Evolutionary conservation across 2,888 invertebrate genomes (phyloP).

Genomic region (Salpingus planirostris): DNA sequence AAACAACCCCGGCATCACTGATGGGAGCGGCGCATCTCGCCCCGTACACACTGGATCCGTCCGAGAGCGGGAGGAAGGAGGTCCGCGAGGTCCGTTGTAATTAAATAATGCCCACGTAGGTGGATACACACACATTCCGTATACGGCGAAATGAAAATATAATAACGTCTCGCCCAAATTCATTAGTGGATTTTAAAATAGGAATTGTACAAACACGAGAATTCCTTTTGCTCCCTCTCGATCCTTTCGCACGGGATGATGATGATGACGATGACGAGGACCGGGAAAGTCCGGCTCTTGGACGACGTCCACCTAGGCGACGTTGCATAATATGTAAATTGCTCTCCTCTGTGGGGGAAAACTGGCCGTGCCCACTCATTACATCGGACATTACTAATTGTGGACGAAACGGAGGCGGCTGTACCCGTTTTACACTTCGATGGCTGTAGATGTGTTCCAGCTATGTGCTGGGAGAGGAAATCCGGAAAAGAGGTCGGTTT

Average conservation of each 20-base stretch:
- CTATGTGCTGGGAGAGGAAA: too few relatives aligned
- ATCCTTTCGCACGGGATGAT: too few relatives aligned
- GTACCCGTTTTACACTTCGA: too few relatives aligned
- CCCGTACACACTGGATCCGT: constrained; percentile 10
- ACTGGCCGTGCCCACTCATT: constrained; percentile 17
- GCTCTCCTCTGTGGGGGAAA: constrained; percentile 11
- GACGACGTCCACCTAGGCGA: too few relatives aligned
- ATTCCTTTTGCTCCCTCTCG: constrained; percentile 18
- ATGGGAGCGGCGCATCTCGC: constrained; percentile 9
- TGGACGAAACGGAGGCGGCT: constrained; percentile 15
- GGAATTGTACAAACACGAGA: constrained; percentile 30
- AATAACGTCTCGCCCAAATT: constrained; percentile 26
- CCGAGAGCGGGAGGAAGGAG: constrained; percentile 6
- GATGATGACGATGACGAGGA: too few relatives aligned
- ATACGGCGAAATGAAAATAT: constrained; percentile 19
- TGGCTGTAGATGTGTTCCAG: too few relatives aligned
- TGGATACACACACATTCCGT: constrained; percentile 4
- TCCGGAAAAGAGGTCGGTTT: too few relatives aligned
- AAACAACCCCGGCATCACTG: too few relatives aligned
- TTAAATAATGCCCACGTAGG: constrained; percentile 13
- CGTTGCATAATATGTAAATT: constrained; percentile 22
- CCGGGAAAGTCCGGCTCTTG: too few relatives aligned
- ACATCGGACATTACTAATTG: constrained; percentile 22
- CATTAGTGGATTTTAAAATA: constrained; percentile 32
- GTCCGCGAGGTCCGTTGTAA: constrained; percentile 6